These are phyloP conservation scores for Pandion haliaetus DNA, from an alignment of 2,113 vertebrate species.

Conservation along the genomic window DNA sequence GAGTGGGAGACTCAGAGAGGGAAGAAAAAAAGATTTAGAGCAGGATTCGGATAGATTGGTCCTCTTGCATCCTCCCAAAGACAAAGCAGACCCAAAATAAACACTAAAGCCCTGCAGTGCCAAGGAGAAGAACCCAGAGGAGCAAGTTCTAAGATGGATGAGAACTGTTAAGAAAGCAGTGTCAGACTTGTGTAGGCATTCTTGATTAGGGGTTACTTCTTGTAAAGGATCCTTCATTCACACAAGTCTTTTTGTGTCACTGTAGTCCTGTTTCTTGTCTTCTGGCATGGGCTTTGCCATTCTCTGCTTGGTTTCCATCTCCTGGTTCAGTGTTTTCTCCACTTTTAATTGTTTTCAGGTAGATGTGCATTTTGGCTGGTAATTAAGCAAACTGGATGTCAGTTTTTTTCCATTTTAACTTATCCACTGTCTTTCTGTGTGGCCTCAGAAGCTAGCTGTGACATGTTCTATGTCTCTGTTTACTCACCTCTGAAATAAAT, in stretches of 20 bases:
- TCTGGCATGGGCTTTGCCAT: neutral
- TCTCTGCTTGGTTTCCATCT: neutral
- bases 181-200: neutral
- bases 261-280: neutral
- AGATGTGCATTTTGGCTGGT: accelerated
- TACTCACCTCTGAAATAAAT: neutral
- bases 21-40: neutral
- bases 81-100: neutral
- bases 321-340: neutral
- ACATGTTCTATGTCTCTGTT: neutral
- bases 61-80: neutral
- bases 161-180: neutral
- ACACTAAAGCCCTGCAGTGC: neutral
- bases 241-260: neutral
- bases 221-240: neutral
- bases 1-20: neutral
- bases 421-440: neutral
- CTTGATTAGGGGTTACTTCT: neutral
- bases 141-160: neutral
- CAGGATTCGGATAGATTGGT: no score
- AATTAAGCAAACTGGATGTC: neutral
- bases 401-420: neutral
- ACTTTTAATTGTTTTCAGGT: neutral
- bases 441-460: neutral
- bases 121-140: neutral